Conservation (phyloP, 2,888 invertebrate species). For the Microplitis deprimator region DNA sequence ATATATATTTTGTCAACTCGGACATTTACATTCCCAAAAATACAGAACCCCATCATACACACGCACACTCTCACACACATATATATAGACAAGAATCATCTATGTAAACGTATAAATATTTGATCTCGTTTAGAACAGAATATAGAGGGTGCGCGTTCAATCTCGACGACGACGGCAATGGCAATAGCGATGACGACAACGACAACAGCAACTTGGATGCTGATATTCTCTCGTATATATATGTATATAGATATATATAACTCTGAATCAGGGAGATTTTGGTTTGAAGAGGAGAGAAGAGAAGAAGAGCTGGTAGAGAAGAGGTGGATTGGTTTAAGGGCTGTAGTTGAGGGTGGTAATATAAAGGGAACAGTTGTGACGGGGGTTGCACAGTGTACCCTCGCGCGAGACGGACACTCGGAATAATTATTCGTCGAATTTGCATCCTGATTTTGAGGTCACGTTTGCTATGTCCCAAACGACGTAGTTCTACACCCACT, state of each 20-base stretch:
- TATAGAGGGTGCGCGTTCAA: slow-evolving; percentile 16
- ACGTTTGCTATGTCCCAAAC: slow-evolving; percentile 56
- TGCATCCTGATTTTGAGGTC: slow-evolving; percentile 69
- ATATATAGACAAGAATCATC: background rate
- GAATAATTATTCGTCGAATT: slow-evolving; percentile 68
- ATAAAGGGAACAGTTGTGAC: slow-evolving; percentile 39
- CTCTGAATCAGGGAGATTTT: slow-evolving; percentile 58
- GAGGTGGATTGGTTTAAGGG: slow-evolving; percentile 15
- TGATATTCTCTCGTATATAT: background rate
- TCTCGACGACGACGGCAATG: slow-evolving; percentile 15
- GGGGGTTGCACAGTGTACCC: slow-evolving; percentile 45
- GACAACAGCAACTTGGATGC: background rate
- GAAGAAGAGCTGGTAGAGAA: slow-evolving; percentile 25
- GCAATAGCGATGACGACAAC: background rate
- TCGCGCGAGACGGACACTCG: slow-evolving; percentile 57
- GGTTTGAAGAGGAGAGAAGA: slow-evolving; percentile 29
- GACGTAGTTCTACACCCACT: slow-evolving; percentile 34
- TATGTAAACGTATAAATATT: slow-evolving; percentile 34
- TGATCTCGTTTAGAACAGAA: slow-evolving; percentile 29
- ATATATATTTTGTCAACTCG: slow-evolving; percentile 1
- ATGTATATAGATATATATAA: slow-evolving; percentile 9
- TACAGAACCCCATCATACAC: background rate
- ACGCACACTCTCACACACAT: background rate
- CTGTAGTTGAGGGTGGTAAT: slow-evolving; percentile 1
- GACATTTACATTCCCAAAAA: slow-evolving; percentile 7